Percentiles rank a stretch among this genome's conserved stretches.
Conservation (phyloP, 2,888 invertebrate species). For the Pyrocoelia pectoralis region DNA sequence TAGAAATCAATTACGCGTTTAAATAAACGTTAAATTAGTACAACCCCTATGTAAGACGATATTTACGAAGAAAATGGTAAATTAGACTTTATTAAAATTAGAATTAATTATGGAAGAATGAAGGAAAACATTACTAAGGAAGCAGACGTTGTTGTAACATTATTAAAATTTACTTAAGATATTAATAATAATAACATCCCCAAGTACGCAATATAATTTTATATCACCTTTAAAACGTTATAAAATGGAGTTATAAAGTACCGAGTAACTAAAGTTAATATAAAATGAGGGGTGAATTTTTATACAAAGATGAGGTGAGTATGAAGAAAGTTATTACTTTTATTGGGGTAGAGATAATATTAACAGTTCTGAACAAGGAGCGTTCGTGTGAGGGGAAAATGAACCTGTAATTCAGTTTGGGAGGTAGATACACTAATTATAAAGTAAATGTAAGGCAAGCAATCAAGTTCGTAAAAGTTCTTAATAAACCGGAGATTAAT, state of each 20-base stretch:
- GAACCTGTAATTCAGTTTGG: conserved; percentile 1
- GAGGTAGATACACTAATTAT: neutral
- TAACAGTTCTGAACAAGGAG: neutral
- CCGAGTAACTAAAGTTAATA: conserved; percentile 18
- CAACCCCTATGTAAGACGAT: too few relatives aligned
- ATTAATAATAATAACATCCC: conserved; percentile 25
- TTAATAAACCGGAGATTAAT: conserved; percentile 25
- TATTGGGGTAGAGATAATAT: conserved; percentile 14
- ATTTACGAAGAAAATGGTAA: too few relatives aligned
- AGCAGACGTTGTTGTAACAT: neutral
- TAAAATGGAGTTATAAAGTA: conserved; percentile 16
- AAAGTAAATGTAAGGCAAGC: neutral
- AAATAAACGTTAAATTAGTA: too few relatives aligned
- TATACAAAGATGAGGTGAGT: conserved; percentile 17
- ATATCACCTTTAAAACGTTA: conserved; percentile 23
- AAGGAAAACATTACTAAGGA: neutral
- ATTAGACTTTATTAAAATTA: too few relatives aligned
- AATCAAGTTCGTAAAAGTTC: conserved; percentile 10
- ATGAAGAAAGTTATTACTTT: conserved; percentile 13
- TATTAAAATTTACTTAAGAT: conserved; percentile 21
- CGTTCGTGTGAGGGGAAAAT: neutral
- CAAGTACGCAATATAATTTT: conserved; percentile 28
- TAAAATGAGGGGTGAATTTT: conserved; percentile 18
- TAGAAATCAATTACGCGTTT: too few relatives aligned
- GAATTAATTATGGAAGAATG: neutral